These are phyloP conservation scores for Eurosta solidaginis DNA, from an alignment of 1,140 invertebrate species.

Conservation along the genomic window DNA sequence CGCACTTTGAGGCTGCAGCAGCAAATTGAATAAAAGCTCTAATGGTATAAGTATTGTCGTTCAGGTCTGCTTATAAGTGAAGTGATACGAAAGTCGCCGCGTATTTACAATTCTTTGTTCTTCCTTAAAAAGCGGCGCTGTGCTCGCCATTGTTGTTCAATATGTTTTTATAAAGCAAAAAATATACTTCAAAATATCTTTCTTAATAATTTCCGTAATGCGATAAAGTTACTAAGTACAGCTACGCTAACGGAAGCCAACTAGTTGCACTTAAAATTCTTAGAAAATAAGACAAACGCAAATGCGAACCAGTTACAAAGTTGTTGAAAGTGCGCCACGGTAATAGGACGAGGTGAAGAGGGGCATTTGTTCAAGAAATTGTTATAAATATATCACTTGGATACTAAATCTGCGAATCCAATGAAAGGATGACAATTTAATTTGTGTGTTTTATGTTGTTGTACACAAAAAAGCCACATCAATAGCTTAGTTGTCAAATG, in stretches of 20 bases:
- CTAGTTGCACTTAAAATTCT: neutral
- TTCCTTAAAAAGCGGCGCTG: neutral
- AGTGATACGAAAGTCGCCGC: too few species aligned
- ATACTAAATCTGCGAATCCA: neutral
- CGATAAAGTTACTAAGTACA: conserved; percentile 7
- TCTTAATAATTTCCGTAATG: conserved; percentile 24
- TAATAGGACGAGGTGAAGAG: neutral
- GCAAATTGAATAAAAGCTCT: neutral
- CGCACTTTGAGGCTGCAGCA: neutral
- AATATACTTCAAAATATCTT: neutral
- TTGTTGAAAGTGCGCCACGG: neutral
- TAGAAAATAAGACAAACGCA: neutral
- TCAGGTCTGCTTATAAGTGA: neutral
- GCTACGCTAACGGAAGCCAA: neutral
- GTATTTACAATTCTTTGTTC: too few species aligned
- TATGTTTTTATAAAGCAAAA: neutral
- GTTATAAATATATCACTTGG: too few species aligned
- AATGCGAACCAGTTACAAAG: neutral
- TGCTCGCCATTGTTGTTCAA: neutral
- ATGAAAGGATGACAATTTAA: conserved; percentile 24
- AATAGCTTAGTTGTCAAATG: neutral
- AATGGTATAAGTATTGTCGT: neutral
- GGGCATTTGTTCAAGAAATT: too few species aligned
- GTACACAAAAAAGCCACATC: neutral
- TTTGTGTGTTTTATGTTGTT: neutral